These are phyloP conservation scores for Xanthorhoe spadicearia DNA, from an alignment of 2,888 invertebrate species.

Conservation along the genomic window DNA sequence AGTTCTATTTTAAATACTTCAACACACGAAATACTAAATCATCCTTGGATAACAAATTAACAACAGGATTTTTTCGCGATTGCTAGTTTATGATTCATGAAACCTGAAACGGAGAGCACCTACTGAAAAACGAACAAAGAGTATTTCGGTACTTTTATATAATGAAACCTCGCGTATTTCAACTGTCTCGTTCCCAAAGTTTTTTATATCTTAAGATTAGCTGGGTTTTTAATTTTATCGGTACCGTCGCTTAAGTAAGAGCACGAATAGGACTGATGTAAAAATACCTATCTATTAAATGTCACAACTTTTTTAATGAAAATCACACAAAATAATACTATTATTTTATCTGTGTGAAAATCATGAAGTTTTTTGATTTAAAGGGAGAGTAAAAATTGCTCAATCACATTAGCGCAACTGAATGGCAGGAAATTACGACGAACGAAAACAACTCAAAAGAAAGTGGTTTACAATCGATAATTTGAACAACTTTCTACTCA, in stretches of 20 bases:
- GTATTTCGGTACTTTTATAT: neutral
- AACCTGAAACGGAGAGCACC: neutral
- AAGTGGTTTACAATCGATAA: constrained; percentile 26
- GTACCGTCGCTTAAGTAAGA: neutral
- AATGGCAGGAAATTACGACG: constrained; percentile 26
- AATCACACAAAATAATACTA: no score
- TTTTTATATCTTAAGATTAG: neutral
- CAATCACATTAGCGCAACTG: constrained; percentile 5
- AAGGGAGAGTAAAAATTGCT: neutral
- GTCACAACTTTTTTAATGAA: neutral
- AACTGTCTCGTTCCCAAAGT: neutral
- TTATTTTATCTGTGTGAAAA: no score
- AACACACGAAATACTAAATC: neutral
- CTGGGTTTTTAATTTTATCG: neutral
- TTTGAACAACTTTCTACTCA: constrained; percentile 58
- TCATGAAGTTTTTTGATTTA: neutral
- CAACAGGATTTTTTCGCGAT: neutral
- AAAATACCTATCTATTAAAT: no score
- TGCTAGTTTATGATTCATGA: constrained; percentile 2
- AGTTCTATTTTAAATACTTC: neutral
- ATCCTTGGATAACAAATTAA: neutral
- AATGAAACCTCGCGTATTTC: neutral
- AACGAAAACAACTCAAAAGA: constrained; percentile 16
- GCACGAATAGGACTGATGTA: neutral
- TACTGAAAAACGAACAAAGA: neutral